Base-by-base conservation (phyloP, 2,888 invertebrate species). In the Drosophila pseudotalamancana region DNA sequence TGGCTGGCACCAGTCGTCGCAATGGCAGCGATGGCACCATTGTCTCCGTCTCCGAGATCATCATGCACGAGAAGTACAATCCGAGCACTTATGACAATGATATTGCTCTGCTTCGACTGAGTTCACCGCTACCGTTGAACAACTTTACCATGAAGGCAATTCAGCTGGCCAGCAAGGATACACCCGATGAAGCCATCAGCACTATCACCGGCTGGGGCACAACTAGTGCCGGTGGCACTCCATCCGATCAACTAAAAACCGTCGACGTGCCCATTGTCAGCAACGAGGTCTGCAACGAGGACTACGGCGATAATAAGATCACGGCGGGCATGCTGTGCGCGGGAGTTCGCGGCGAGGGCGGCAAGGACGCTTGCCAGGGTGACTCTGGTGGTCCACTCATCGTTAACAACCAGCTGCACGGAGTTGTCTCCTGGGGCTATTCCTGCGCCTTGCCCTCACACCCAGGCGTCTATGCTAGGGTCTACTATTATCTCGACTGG, bases 1-100 rank as follows among this genome's bases (percentile, higher is more conserved):
- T 94, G 0, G 94, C 92, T 1, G 94, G 94, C 0, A 92, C 94
- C 0, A 92, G 92, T 1, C 89, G 88, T 2, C 92, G 89, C 37
- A 84, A 89, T 1, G 56, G 76, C 0, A 93, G 91, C 0, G 86
- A 88, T 53, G 94, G 94, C 2, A 60, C 79, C 4, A 18, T 94
- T 0, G 91, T 93, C 3, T 90, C 91, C 25, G 92, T 94, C 0
- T 90, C 91, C 1, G 90, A 91, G 29, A 76, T 93, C 3, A 61
- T 91, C 0, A 89, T 90, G 68, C 93, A 95, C 71, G 92, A 92
- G 25, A 73, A 90, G 0, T 95, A 93, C 73, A 88, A 90, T 35
- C 46, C 64, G 72, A 3, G 3, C 0, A 42, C 6, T 2, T 92
- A 92, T 89, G 93, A 94, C 61, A 92, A 92, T 61, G 94, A 94